These are phyloP conservation scores for Salminus brasiliensis DNA, from an alignment of 2,113 vertebrate species.

Conservation along the genomic window DNA sequence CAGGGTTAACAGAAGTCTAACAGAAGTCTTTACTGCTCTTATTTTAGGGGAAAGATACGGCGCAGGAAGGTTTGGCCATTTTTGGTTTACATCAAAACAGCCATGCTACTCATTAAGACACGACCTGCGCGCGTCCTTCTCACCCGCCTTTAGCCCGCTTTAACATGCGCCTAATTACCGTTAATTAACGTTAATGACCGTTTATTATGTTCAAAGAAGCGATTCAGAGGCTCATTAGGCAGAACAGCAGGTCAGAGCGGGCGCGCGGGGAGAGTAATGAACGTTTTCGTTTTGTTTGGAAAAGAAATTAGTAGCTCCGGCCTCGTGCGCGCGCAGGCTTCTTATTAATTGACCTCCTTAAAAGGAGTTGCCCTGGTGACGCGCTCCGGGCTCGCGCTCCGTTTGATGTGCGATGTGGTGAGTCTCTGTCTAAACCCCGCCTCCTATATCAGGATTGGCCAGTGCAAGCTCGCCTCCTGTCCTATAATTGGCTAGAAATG, in stretches of 20 bases:
- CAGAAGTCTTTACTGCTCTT: no score
- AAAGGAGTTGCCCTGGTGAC: conserved; percentile 67
- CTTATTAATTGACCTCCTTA: conserved; percentile 44
- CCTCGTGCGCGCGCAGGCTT: neutral
- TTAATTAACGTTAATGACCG: neutral
- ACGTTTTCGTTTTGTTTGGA: neutral
- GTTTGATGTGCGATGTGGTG: conserved; percentile 66
- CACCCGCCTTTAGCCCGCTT: conserved; percentile 35
- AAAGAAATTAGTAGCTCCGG: neutral
- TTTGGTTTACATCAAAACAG: conserved; percentile 45
- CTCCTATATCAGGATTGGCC: neutral
- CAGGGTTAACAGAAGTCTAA: no score
- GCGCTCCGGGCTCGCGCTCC: conserved; percentile 59
- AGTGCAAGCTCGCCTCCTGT: neutral
- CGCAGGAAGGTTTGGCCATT: neutral
- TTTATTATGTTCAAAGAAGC: conserved; percentile 39
- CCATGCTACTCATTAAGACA: conserved; percentile 30
- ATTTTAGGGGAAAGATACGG: conserved; percentile 7
- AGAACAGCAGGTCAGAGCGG: neutral
- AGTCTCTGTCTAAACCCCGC: conserved; percentile 37
- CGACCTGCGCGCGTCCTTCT: neutral
- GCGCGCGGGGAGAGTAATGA: no score
- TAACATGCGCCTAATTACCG: conserved; percentile 42
- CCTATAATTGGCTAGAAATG: no score
- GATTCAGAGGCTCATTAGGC: neutral